These are phyloP conservation scores for Epinephelus cyanopodus DNA, from an alignment of 2,113 vertebrate species.

Conservation along the genomic window DNA sequence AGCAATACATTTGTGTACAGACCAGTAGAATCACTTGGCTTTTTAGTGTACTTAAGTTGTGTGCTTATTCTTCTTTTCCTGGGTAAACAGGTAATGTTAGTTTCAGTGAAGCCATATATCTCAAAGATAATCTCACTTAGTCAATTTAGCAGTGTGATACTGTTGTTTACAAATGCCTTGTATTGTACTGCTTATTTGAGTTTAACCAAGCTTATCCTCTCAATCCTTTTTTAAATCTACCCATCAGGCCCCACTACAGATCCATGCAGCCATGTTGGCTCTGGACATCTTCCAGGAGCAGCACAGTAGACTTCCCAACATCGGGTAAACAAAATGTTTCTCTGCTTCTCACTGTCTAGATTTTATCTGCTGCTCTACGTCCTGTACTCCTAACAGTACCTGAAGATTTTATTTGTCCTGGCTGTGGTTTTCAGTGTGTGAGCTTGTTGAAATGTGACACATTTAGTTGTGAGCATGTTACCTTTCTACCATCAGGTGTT, in stretches of 20 bases:
- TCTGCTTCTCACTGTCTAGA: neutral
- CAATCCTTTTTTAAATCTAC: conserved; percentile 21
- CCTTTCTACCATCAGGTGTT: conserved; percentile 85
- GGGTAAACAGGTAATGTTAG: neutral
- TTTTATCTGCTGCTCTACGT: neutral
- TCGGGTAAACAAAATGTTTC: conserved; percentile 85
- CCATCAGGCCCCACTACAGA: conserved; percentile 91
- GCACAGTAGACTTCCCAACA: conserved; percentile 88
- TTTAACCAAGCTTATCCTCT: conserved; percentile 10
- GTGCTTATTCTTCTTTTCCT: neutral
- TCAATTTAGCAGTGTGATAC: neutral
- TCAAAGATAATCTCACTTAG: neutral
- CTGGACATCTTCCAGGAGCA: conserved; percentile 93
- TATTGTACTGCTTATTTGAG: neutral
- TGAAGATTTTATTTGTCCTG: neutral
- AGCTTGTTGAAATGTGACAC: conserved; percentile 8
- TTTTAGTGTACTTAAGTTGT: neutral
- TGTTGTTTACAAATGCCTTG: neutral
- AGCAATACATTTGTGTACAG: neutral
- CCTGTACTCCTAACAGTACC: neutral
- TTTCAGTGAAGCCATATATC: neutral
- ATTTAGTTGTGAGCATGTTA: conserved; percentile 10
- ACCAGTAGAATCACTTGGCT: neutral
- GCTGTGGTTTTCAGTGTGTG: neutral
- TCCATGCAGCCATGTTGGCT: conserved; percentile 93